phyloP scores from a whole-genome alignment of 2,797 vertebrate species.

The Notolabrus celidotus region DNA sequence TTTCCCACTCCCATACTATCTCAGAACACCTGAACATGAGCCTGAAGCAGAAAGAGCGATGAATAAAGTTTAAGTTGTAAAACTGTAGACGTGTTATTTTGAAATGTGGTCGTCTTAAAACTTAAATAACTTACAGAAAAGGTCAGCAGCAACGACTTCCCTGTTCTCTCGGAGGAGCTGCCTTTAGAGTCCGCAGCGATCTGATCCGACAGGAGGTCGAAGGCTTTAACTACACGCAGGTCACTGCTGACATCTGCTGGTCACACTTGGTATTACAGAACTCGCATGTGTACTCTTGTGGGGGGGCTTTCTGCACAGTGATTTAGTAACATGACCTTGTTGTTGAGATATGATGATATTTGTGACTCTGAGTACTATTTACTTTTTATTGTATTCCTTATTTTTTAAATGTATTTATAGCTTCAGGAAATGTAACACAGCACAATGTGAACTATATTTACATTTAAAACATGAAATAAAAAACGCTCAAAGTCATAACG shows the following conservation, averaged over 20 bases:
- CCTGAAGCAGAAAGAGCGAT: background rate
- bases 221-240: background rate
- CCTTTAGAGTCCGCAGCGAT: conserved; percentile 9
- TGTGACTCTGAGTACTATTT: too few relatives aligned
- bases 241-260: conserved; percentile 76
- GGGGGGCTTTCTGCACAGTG: background rate
- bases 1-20: background rate
- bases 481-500: too few relatives aligned
- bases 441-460: background rate
- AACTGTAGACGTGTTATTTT: background rate
- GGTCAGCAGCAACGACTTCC: conserved; percentile 27
- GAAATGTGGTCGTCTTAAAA: conserved; percentile 4
- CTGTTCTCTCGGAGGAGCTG: background rate
- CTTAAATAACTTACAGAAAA: conserved; percentile 7
- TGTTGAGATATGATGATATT: too few relatives aligned
- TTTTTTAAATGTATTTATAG: too few relatives aligned
- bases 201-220: conserved; percentile 3
- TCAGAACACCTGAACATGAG: background rate
- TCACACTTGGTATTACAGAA: background rate
- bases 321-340: background rate
- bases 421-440: too few relatives aligned
- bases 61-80: background rate
- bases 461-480: too few relatives aligned
- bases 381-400: too few relatives aligned
- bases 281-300: background rate